Evolutionary conservation across 1,140 invertebrate species (phyloP).

Genomic region (Phortica variegata): DNA sequence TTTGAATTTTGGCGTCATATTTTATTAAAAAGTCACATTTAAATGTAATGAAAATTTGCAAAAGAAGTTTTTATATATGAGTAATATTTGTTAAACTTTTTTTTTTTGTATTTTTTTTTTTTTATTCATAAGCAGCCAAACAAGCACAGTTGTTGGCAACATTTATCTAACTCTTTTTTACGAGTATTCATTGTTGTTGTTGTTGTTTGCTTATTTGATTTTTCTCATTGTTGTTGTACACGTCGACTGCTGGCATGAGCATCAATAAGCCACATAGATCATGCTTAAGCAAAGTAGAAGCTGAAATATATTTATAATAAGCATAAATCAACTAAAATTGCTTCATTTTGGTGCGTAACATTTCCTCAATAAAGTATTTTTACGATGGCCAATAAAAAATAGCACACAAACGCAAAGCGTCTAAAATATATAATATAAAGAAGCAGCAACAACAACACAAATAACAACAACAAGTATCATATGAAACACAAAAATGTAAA

Average conservation of each 20-base stretch:
- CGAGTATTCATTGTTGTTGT: not conserved
- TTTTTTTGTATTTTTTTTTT: constrained; percentile 10
- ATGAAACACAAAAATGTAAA: too few relatives aligned
- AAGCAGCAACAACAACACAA: too few relatives aligned
- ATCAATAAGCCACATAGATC: constrained; percentile 28
- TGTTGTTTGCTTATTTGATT: too few relatives aligned
- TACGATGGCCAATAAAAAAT: too few relatives aligned
- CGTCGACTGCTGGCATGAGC: too few relatives aligned
- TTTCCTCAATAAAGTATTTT: too few relatives aligned
- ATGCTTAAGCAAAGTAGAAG: constrained; percentile 28
- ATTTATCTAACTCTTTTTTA: not conserved
- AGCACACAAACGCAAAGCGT: too few relatives aligned
- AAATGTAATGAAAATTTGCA: constrained; percentile 19
- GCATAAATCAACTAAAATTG: constrained; percentile 50
- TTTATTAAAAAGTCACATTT: constrained; percentile 12
- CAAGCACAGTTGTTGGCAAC: constrained; percentile 5
- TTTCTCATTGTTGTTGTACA: too few relatives aligned
- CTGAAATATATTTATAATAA: constrained; percentile 48
- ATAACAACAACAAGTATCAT: too few relatives aligned
- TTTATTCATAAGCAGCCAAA: constrained; percentile 7
- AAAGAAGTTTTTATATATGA: too few relatives aligned
- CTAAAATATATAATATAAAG: too few relatives aligned
- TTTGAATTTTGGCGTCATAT: constrained; percentile 20
- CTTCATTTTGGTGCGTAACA: constrained; percentile 21
- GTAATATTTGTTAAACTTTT: too few relatives aligned